Conservation (phyloP, 2,888 invertebrate genomes). For the Euplexia lucipara region DNA sequence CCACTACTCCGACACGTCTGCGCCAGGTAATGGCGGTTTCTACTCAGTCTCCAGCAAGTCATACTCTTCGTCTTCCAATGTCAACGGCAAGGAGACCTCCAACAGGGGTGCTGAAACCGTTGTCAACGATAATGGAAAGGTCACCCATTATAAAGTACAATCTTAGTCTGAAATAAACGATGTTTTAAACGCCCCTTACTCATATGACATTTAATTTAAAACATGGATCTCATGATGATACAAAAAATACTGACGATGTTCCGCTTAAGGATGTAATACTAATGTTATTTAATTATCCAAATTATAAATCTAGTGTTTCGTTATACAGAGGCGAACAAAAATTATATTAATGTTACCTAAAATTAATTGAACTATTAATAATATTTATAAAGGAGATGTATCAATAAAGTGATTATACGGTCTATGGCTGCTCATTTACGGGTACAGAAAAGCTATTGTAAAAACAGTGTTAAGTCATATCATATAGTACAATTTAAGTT, state of each 20-base stretch:
- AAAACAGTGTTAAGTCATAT: conserved; percentile 30
- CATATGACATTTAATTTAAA: conserved; percentile 35
- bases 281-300: conserved; percentile 26
- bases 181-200: conserved; percentile 37
- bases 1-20: conserved; percentile 58
- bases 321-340: conserved; percentile 37
- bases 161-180: conserved; percentile 66
- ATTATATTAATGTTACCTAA: conserved; percentile 28
- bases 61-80: conserved; percentile 90
- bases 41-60: conserved; percentile 92
- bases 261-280: neutral
- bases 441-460: conserved; percentile 31
- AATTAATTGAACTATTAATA: conserved; percentile 31
- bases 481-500: neutral
- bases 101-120: conserved; percentile 92
- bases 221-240: conserved; percentile 55
- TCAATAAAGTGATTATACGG: conserved; percentile 59
- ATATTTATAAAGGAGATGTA: conserved; percentile 37
- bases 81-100: conserved; percentile 91
- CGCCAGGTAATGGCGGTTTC: conserved; percentile 46
- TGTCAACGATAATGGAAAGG: conserved; percentile 94
- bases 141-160: conserved; percentile 91
- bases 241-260: conserved; percentile 7
- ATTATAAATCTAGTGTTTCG: conserved; percentile 36
- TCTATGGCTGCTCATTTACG: conserved; percentile 45